Evolutionary conservation across 2,888 invertebrate genomes (phyloP).

Genomic region (Thymelicus lineola): DNA sequence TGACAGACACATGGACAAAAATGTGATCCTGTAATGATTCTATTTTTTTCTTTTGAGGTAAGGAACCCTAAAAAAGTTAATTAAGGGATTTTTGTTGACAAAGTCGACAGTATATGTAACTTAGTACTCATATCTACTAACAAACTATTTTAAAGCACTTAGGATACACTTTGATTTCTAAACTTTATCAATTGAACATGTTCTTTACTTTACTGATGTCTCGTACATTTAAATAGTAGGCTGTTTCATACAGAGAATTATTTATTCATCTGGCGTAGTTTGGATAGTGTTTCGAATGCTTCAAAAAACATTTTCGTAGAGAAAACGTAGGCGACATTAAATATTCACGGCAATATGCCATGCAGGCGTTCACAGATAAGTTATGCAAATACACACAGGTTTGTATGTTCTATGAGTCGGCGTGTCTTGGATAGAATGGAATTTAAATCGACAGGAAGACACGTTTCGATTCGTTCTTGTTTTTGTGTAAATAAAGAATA

Average conservation of each 20-base stretch:
- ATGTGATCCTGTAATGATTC: too few species aligned
- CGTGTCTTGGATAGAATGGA: constrained; percentile 47
- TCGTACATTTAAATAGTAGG: neutral
- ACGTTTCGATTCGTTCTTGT: constrained; percentile 1
- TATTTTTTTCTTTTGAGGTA: too few species aligned
- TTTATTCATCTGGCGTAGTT: constrained; percentile 64
- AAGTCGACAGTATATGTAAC: too few species aligned
- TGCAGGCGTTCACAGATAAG: constrained; percentile 64
- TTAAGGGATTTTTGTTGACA: too few species aligned
- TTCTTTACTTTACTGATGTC: too few species aligned
- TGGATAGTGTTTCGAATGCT: constrained; percentile 65
- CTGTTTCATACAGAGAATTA: constrained; percentile 23
- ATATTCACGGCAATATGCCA: constrained; percentile 68
- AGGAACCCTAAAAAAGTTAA: too few species aligned
- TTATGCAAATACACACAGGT: constrained; percentile 66
- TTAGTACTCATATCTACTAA: too few species aligned
- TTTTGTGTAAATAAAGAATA: constrained; percentile 10
- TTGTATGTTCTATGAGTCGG: constrained; percentile 58
- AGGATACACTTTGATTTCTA: too few species aligned
- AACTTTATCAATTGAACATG: too few species aligned
- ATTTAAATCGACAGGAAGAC: constrained; percentile 26
- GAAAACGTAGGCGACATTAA: constrained; percentile 57
- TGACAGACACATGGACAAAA: too few species aligned
- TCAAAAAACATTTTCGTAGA: constrained; percentile 66
- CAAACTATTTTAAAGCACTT: too few species aligned